Evolutionary conservation across 2,797 vertebrate genomes (phyloP), one percentile per base, ranked within the genome.

Genomic region (Catostomus latipinnis): DNA sequence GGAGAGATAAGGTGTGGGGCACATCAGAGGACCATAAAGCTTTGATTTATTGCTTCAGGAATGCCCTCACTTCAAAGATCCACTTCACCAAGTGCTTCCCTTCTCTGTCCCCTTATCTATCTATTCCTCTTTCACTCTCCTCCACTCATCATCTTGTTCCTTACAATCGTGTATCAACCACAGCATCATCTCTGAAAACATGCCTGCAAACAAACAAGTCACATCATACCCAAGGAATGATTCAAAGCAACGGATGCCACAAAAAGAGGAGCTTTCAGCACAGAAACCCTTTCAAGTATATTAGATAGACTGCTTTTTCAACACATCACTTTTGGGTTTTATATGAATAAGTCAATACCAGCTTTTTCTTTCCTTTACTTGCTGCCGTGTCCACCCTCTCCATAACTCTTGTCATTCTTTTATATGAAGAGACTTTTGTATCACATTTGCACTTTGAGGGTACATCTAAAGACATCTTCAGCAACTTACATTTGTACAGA

Each of bases 141-240:
- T 18, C 50, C 46, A 9, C 13, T 65, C 58, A 57, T 22, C 9
- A 50, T 50, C 4, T 46, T 52, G 62, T 4, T 54, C 16, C 56
- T 74, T 57, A 54, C 54, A 69, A 68, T 75, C 74, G 68, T 22
- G 48, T 53, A 45, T 60, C 52, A 50, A 73, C 16, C 43, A 63
- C 50, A 78, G 12, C 46, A 49, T n/a, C 43, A 48, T 63, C 43
- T 79, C 13, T 18, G 12, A 71, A 18, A 62, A 61, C 10, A 69
- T 1, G 43, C 34, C 49, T 18, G 52, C 45, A 66, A 73, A 80
- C 62, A 74, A 74, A 74, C 60, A 79, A 34, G 76, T 63, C 67
- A 56, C 43, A 72, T 72, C 69, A 79, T 71, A 71, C 71, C 76
- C 56, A 56, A 72, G 57, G 34, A 77, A 78, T 45, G 46, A 4